These are phyloP conservation scores for Alaudala cheleensis DNA, from an alignment of 2,113 vertebrate genomes.

Conservation along the genomic window DNA sequence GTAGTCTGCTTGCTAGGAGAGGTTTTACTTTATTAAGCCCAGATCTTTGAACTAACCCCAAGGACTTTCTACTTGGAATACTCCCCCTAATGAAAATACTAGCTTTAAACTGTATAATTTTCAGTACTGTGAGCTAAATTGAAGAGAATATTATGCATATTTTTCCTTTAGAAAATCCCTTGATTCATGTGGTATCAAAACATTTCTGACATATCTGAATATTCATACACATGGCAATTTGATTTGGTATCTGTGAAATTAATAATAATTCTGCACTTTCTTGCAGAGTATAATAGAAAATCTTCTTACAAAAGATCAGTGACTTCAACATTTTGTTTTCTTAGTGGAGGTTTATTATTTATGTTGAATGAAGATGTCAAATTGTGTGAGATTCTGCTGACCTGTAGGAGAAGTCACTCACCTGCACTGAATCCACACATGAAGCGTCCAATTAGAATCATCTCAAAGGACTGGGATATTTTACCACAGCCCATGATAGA, in stretches of 20 bases:
- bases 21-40: neutral
- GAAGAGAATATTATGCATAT: neutral
- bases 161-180: neutral
- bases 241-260: neutral
- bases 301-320: neutral
- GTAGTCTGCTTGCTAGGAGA: neutral
- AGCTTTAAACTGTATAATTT: neutral
- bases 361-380: neutral
- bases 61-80: neutral
- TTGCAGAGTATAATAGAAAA: neutral
- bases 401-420: slow-evolving; percentile 1
- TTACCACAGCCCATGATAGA: slow-evolving; percentile 75
- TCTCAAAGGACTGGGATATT: slow-evolving; percentile 75
- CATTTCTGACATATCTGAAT: neutral
- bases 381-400: neutral
- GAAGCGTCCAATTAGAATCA: slow-evolving; percentile 78
- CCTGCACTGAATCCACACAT: slow-evolving; percentile 79
- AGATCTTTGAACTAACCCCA: neutral
- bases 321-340: neutral
- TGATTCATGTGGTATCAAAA: neutral
- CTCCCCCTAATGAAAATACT: neutral
- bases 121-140: neutral
- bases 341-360: neutral
- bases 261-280: neutral
- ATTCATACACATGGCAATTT: neutral